phyloP scores from a whole-genome alignment of 92 coral and sea anemone genomes.

The Porites divaricata region DNA sequence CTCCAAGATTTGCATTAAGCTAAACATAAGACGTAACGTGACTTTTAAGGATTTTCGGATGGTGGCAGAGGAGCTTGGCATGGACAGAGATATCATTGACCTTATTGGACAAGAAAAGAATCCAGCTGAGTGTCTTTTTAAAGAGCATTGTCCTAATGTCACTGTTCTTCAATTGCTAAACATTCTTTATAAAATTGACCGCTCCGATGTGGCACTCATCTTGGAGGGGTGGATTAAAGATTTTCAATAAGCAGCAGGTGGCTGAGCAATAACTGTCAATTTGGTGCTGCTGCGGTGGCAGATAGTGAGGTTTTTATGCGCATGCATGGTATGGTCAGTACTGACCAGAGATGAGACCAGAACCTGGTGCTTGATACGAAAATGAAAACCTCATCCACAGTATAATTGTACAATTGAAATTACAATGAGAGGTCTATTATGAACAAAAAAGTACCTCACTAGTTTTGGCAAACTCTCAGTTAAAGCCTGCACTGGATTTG shows the following conservation, averaged over 20 bases:
- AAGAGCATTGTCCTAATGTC: background rate
- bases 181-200: constrained; percentile 16
- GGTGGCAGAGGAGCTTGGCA: constrained; percentile 40
- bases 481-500: too few relatives aligned
- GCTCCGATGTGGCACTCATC: constrained; percentile 33
- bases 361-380: too few relatives aligned
- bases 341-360: too few relatives aligned
- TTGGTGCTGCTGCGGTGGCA: too few relatives aligned
- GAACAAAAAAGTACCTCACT: too few relatives aligned
- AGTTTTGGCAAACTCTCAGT: too few relatives aligned
- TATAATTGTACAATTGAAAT: too few relatives aligned
- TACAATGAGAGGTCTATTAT: too few relatives aligned
- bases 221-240: constrained; percentile 28
- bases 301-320: too few relatives aligned
- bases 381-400: too few relatives aligned
- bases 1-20: constrained; percentile 25
- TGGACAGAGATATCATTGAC: constrained; percentile 32
- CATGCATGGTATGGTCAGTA: too few relatives aligned
- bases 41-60: constrained; percentile 41
- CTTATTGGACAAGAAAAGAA: constrained; percentile 11
- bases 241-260: background rate
- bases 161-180: constrained; percentile 1
- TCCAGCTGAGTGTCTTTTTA: constrained; percentile 10
- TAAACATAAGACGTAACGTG: constrained; percentile 24
- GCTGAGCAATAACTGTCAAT: background rate